Percentiles rank a stretch among this genome's conserved stretches.
Evolutionary conservation across 2,113 vertebrate genomes (phyloP).

Genomic region (Struthidea cinerea): DNA sequence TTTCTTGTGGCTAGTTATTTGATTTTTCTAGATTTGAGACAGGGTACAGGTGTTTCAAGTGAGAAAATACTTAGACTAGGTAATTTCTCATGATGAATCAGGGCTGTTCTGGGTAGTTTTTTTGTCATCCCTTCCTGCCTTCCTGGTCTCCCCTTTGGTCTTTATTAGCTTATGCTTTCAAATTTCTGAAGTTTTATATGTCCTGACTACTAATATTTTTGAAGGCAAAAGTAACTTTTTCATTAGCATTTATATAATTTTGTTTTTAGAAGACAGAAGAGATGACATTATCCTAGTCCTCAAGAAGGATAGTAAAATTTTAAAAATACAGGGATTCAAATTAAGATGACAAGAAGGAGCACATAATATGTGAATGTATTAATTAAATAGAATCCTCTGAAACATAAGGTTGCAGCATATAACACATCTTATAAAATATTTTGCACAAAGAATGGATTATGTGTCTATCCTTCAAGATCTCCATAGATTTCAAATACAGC

Average conservation of each 20-base stretch:
- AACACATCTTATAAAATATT: neutral
- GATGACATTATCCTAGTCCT: neutral
- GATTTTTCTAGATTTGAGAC: neutral
- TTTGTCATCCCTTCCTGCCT: neutral
- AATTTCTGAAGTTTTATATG: neutral
- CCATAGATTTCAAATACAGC: neutral
- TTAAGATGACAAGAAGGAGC: neutral
- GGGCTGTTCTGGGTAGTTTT: neutral
- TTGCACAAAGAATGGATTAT: neutral
- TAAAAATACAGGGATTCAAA: neutral
- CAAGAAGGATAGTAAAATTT: neutral
- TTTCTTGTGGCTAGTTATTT: neutral
- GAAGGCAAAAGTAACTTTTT: neutral
- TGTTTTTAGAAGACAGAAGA: neutral
- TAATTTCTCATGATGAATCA: neutral
- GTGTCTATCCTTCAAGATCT: neutral
- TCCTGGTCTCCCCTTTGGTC: neutral
- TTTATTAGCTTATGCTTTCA: neutral
- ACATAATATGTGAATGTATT: neutral
- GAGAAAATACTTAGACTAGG: neutral
- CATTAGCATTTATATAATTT: neutral
- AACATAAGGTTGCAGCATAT: neutral
- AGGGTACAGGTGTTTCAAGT: neutral
- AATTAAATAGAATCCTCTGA: neutral
- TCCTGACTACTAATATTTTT: neutral